Evolutionary conservation across 2,113 vertebrate species (phyloP).

Genomic region (Gila orcuttii): DNA sequence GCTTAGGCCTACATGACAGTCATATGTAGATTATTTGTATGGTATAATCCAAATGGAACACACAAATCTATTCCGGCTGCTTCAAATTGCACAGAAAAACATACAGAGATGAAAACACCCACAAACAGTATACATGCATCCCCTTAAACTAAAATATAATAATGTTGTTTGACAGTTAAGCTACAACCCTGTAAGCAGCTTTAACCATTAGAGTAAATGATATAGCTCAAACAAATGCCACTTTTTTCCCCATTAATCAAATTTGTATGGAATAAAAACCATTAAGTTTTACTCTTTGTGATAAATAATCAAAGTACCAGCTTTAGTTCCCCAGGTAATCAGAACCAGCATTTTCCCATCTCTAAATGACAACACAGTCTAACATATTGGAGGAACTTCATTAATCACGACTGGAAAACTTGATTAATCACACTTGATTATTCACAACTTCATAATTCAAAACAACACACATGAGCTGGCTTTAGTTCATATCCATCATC

Average conservation of each 20-base stretch:
- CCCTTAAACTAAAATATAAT: not conserved
- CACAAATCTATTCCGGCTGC: not conserved
- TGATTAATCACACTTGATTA: conserved; percentile 19
- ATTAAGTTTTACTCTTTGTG: not conserved
- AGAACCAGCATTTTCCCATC: not conserved
- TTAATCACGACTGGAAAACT: conserved; percentile 2
- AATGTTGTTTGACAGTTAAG: not conserved
- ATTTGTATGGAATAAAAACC: not conserved
- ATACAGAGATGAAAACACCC: no score
- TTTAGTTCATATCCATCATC: not conserved
- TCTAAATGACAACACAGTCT: not conserved
- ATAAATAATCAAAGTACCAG: conserved; percentile 9
- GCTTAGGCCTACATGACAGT: not conserved
- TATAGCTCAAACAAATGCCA: not conserved
- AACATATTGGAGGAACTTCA: conserved; percentile 17
- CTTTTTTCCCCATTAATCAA: not conserved
- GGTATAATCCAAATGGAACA: not conserved
- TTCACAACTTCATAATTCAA: conserved; percentile 4
- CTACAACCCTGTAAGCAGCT: not conserved
- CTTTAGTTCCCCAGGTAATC: conserved; percentile 19
- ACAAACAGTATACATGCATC: no score
- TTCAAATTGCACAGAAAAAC: not conserved
- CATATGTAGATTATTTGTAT: not conserved
- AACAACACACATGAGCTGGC: not conserved
- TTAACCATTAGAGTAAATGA: not conserved